Evolutionary conservation across 2,797 vertebrate species (phyloP), one percentile per base, ranked within the genome.

Genomic region (Amblyraja radiata): DNA sequence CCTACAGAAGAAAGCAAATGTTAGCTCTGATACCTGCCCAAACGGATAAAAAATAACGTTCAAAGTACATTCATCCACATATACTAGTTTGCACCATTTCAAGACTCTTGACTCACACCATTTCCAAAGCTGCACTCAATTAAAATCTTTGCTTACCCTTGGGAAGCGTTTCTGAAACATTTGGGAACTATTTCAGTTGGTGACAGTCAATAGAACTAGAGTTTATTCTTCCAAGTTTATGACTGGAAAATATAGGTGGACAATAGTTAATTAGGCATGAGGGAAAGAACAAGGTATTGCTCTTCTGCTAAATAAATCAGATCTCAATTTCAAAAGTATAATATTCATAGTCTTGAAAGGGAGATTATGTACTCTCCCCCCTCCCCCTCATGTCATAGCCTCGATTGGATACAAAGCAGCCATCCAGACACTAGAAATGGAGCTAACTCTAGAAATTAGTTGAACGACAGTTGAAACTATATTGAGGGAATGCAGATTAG

Each of bases 1-100:
- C 98, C 98, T 99, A 96, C 0, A 18, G 71, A 76, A 25, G 39
- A 54, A n/a, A 14, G 46, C 36, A 88, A 92, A 76, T 92, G 13
- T n/a, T 76, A 74, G 13, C 39, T 39, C 46, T 11, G 6, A 14
- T 6, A 74, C 74, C 10, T 25, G 4, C 14, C 65, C 61, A 28
- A 90, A 84, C 54, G 61, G 23, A 58, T 84, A 11, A n/a, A 28
- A 84, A 84, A 28, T 28, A 32, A 74, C 3, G 23, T 23, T n/a
- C 18, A 16, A 88, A 6, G 28, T 63, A 6, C 54, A 54, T 28
- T 61, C 54, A 84, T 23, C 13, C 54, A 58, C 28, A 28, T 86
- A n/a, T 1, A 14, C 58, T 61, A 11, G 32, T 23, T 10, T 23
- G 46, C 0, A 54, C 46, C 46, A 54, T 54, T 54, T 46, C 46